Base-by-base conservation (phyloP, 2,888 invertebrate species). In the Amblyjoppa proteus region DNA sequence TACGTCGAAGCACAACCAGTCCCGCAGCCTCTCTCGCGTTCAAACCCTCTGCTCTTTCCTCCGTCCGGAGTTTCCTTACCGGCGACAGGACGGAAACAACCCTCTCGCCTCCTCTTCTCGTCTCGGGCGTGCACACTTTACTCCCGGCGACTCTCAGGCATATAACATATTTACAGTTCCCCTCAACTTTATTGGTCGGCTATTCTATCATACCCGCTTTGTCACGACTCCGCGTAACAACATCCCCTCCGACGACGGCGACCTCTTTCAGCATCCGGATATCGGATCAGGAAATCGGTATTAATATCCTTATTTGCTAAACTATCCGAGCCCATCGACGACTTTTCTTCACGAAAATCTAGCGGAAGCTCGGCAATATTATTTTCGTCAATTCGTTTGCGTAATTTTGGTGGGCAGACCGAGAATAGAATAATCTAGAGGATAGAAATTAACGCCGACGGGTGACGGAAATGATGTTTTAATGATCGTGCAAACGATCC, bases 91-190 rank as follows among this genome's bases (percentile, higher is more conserved):
- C 69, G 69, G 73, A 75, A 81, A 78, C 70, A 81, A 69, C 31
- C 73, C 73, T n/a, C 74, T 83, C 61, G 61, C 25, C 53, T 13
- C 70, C 34, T 70, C 64, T 64, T 70, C 70, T 58, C 58, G 61
- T 68, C 81, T 49, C 45, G 45, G 41, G 66, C 73, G 45, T 69
- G 56, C 28, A 61, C 16, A 58, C 58, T 38, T 53, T 28, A 53
- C 53, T 31, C 58, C 58, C 45, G 25, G 25, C 68, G 64, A 70
- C 49, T 16, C 68, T 75, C 38, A 58, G 71, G 78, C 79, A 16
- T 53, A 76, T 85, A 85, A 85, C 82, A 71, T 76, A 82, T 85
- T 85, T 85, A 85, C 82, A 75, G 70, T 82, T 70, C 81, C 75
- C 58, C 58, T 73, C 66, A 83, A 76, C 83, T 85, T 85, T 83